A percentile compares a stretch with the other conserved stretches of the same genome.
Evolutionary conservation across 2,113 vertebrate genomes (phyloP).

Genomic region (Periophthalmodon schlosseri): DNA sequence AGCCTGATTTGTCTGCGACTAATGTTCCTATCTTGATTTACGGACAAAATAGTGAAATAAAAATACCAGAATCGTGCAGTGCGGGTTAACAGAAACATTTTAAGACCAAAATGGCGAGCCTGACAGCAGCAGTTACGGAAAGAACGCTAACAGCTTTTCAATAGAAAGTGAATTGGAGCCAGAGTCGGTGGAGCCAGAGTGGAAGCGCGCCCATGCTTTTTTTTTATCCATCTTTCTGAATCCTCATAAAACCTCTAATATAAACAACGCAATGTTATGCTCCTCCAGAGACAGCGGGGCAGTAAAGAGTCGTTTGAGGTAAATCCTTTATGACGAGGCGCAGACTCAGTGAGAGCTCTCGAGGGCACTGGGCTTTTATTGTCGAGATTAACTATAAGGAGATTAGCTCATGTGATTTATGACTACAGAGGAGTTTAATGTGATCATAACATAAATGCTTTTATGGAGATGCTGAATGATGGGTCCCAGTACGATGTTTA

Average conservation of each 20-base stretch:
- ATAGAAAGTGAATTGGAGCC: too few relatives aligned
- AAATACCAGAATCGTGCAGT: too few relatives aligned
- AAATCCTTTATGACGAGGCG: background rate
- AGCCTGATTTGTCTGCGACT: too few relatives aligned
- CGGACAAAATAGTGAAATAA: too few relatives aligned
- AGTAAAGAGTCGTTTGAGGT: background rate
- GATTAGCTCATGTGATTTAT: background rate
- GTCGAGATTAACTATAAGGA: background rate
- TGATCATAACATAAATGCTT: background rate
- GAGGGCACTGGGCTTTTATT: slow-evolving; percentile 37
- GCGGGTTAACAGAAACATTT: too few relatives aligned
- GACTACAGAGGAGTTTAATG: background rate
- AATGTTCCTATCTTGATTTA: too few relatives aligned
- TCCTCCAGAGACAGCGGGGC: background rate
- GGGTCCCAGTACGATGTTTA: background rate
- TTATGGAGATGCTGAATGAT: background rate
- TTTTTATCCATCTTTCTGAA: background rate
- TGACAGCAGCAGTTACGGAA: too few relatives aligned
- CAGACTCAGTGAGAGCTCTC: slow-evolving; percentile 46
- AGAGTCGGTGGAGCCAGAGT: too few relatives aligned
- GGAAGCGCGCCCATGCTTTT: background rate
- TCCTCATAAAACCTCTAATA: background rate
- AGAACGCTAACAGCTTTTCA: too few relatives aligned
- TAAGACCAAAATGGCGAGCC: too few relatives aligned
- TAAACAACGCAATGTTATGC: background rate